phyloP scores from a whole-genome alignment of 30 jellyfish, hydroid and myxozoan species.

The Hydractinia symbiolongicarpus region DNA sequence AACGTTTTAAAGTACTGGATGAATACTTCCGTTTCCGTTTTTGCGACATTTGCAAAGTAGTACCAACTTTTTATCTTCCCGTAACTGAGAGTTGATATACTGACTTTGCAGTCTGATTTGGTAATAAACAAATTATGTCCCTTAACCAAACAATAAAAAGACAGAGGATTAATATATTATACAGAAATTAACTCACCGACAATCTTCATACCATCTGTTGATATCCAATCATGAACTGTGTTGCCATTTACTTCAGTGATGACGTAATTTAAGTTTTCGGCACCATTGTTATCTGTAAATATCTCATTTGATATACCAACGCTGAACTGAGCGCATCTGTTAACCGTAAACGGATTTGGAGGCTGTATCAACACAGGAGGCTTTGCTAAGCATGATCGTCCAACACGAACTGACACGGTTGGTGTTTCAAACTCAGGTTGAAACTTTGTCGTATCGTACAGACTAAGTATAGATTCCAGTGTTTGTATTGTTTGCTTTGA shows the following conservation, averaged over 20 bases:
- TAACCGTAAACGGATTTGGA: slow-evolving; percentile 18
- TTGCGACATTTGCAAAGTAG: too few relatives aligned
- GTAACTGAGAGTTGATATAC: too few relatives aligned
- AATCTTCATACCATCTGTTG: slow-evolving; percentile 11
- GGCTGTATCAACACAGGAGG: slow-evolving; percentile 32
- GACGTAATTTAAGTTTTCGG: slow-evolving; percentile 4
- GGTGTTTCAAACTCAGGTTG: slow-evolving; percentile 19
- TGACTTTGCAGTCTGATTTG: too few relatives aligned
- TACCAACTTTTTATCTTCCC: too few relatives aligned
- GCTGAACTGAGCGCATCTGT: slow-evolving; percentile 15
- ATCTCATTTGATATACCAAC: slow-evolving; percentile 3
- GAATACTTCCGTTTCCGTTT: too few relatives aligned
- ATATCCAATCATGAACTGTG: slow-evolving; percentile 7
- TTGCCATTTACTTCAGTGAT: slow-evolving; percentile 24
- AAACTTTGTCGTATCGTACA: background rate
- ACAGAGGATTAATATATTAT: too few relatives aligned
- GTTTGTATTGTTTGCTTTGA: background rate
- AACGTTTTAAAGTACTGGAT: too few relatives aligned
- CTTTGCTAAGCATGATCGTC: slow-evolving; percentile 8
- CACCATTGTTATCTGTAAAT: slow-evolving; percentile 16
- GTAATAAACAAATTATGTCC: too few relatives aligned
- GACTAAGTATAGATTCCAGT: background rate
- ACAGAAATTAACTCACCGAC: slow-evolving; percentile 18
- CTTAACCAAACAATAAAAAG: too few relatives aligned
- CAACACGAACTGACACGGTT: background rate